phyloP scores from a whole-genome alignment of 2,797 vertebrate genomes.

The Delichon dasypus region DNA sequence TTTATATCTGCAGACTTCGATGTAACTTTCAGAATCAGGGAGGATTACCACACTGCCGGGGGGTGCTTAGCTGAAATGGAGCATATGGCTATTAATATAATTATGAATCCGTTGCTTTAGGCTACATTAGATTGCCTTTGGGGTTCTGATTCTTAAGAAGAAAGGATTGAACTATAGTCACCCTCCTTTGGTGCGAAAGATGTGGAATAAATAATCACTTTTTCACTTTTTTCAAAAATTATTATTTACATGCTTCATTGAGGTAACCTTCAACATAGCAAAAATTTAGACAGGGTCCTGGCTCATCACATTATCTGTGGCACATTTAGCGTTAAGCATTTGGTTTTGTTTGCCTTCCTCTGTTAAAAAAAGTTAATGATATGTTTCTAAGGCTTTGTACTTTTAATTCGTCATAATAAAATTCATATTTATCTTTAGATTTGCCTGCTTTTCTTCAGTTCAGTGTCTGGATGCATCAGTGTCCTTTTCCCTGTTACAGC shows the following conservation, averaged over 20 bases:
- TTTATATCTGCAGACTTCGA: neutral
- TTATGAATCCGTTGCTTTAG: constrained; percentile 41
- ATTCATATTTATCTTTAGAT: neutral
- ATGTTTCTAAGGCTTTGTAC: neutral
- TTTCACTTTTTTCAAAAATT: neutral
- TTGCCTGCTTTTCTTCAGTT: neutral
- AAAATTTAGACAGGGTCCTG: neutral
- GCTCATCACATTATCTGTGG: neutral
- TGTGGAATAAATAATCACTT: constrained; percentile 8
- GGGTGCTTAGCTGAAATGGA: constrained; percentile 24
- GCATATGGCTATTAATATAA: constrained; percentile 56
- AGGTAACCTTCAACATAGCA: neutral
- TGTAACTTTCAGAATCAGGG: neutral
- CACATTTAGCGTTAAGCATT: neutral
- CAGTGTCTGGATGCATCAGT: neutral
- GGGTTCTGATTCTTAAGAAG: constrained; percentile 36
- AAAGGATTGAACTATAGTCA: constrained; percentile 14
- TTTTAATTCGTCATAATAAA: neutral
- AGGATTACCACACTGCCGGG: neutral
- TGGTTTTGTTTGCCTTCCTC: neutral
- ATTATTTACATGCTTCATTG: neutral
- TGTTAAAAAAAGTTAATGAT: neutral
- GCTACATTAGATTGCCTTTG: constrained; percentile 28
- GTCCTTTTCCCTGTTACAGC: neutral
- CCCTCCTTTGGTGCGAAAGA: neutral